Evolutionary conservation across 2,888 invertebrate genomes (phyloP).

Genomic region (Rotaria sp.): DNA sequence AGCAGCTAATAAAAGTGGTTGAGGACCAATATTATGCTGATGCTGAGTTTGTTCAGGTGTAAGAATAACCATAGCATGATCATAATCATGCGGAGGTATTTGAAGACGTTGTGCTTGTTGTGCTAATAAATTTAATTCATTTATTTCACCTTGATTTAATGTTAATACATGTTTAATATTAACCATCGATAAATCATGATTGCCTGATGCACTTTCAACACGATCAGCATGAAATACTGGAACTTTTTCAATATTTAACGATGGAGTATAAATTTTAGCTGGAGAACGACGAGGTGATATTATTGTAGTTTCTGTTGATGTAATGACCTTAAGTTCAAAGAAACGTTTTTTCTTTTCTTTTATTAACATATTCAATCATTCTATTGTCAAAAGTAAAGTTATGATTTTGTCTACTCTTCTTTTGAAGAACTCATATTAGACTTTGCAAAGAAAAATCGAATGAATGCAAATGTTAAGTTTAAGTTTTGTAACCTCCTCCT

Average conservation of each 20-base stretch:
- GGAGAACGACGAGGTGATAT: background rate
- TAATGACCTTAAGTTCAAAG: background rate
- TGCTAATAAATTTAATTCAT: background rate
- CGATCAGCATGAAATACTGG: constrained; percentile 16
- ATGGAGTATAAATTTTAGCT: background rate
- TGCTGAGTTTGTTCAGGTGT: background rate
- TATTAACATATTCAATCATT: too few species aligned
- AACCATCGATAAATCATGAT: constrained; percentile 2
- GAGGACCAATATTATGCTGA: background rate
- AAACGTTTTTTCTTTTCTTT: too few species aligned
- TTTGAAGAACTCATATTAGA: background rate
- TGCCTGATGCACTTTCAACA: background rate
- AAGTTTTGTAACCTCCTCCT: too few species aligned
- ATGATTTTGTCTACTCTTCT: background rate
- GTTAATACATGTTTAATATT: background rate
- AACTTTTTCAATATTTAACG: background rate
- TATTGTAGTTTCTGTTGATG: background rate
- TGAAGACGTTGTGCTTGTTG: constrained; percentile 24
- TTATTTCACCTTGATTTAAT: constrained; percentile 8
- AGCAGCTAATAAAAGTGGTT: background rate
- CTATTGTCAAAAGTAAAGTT: too few species aligned
- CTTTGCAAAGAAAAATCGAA: background rate
- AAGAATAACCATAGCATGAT: constrained; percentile 11
- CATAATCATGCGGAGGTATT: background rate
- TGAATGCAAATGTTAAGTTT: too few species aligned